A percentile compares a stretch with the other conserved stretches of the same genome.
phyloP scores from a whole-genome alignment of 2,888 invertebrate species.

The Dusona sp. region DNA sequence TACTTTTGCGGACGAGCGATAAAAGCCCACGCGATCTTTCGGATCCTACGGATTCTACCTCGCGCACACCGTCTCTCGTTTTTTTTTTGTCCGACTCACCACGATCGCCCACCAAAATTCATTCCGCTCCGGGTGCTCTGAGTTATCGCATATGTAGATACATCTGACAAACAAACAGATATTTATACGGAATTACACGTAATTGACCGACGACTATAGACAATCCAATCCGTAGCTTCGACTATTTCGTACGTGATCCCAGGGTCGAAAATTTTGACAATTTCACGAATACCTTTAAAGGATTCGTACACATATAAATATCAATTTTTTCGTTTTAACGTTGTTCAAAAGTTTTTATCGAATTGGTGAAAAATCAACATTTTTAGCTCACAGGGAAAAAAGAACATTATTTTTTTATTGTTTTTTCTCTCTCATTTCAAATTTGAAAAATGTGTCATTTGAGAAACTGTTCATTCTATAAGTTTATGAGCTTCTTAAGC shows the following conservation, averaged over 20 bases:
- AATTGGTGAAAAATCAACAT: not conserved
- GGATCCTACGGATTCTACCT: conserved; percentile 50
- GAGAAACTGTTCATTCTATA: too few relatives aligned
- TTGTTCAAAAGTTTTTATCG: not conserved
- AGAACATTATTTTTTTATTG: too few relatives aligned
- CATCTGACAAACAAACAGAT: not conserved
- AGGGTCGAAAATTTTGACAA: not conserved
- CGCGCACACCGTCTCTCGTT: not conserved
- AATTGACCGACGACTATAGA: not conserved
- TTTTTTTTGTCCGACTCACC: conserved; percentile 32
- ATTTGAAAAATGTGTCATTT: too few relatives aligned
- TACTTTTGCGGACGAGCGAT: conserved; percentile 56
- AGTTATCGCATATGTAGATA: conserved; percentile 19
- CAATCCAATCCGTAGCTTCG: not conserved
- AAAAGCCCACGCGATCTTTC: conserved; percentile 66
- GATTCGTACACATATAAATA: not conserved
- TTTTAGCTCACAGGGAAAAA: not conserved
- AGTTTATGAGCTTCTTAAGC: too few relatives aligned
- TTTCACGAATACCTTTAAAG: not conserved
- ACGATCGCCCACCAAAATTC: conserved; percentile 64
- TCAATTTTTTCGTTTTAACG: not conserved
- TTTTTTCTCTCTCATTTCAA: not conserved
- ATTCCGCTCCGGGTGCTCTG: conserved; percentile 42
- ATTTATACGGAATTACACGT: not conserved
- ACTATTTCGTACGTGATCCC: not conserved